Evolutionary conservation across 2,888 invertebrate species (phyloP).

Genomic region (Sesia bembeciformis): DNA sequence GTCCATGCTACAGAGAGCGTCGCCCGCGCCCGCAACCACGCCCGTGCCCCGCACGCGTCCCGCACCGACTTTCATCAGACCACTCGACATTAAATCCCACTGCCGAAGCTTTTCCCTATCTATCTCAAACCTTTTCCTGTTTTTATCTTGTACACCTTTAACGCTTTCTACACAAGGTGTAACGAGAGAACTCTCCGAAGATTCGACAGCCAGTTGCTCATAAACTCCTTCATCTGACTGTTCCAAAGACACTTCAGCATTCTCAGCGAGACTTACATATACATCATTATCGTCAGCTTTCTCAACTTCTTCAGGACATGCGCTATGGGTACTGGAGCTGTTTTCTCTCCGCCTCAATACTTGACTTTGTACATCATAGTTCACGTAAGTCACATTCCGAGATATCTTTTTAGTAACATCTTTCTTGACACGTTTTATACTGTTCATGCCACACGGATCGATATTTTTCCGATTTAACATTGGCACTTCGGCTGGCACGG

Average conservation of each 20-base stretch:
- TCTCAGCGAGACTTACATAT: constrained; percentile 65
- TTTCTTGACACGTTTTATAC: constrained; percentile 60
- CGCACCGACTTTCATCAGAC: constrained; percentile 73
- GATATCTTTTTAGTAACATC: constrained; percentile 61
- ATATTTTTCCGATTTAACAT: constrained; percentile 30
- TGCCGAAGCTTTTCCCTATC: constrained; percentile 90
- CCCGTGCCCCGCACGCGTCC: constrained; percentile 53
- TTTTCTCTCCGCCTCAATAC: constrained; percentile 47
- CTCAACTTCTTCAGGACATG: constrained; percentile 33
- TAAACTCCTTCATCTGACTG: constrained; percentile 72
- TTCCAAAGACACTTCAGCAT: constrained; percentile 25
- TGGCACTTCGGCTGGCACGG: constrained; percentile 32
- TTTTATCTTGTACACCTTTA: constrained; percentile 15
- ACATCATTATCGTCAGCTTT: constrained; percentile 65
- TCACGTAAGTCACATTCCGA: constrained; percentile 86
- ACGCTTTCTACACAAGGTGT: constrained; percentile 10
- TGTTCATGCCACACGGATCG: constrained; percentile 49
- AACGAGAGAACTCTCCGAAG: constrained; percentile 22
- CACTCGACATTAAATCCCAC: constrained; percentile 93
- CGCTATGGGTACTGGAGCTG: constrained; percentile 20
- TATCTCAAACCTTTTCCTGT: constrained; percentile 75
- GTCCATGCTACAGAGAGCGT: constrained; percentile 52
- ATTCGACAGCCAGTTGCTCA: constrained; percentile 68
- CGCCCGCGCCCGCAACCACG: constrained; percentile 43
- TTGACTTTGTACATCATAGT: constrained; percentile 77